Base-by-base conservation (phyloP, 2,888 invertebrate genomes). In the Diarsia rubi region DNA sequence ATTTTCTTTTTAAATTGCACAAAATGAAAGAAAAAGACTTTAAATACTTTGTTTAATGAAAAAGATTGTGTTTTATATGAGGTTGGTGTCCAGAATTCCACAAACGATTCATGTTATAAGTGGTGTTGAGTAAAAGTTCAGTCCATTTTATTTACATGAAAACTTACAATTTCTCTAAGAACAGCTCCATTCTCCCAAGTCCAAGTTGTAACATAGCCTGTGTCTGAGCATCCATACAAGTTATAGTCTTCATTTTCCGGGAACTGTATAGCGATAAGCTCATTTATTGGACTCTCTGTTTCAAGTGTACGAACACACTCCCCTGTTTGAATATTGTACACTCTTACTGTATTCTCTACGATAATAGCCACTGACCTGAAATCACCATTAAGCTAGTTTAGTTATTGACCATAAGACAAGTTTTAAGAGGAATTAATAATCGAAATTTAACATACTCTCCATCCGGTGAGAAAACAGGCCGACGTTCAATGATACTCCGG, bases 141-240 rank as follows among this genome's bases (percentile, higher is more conserved):
- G 3, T 68, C 0, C 31, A 62, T 44, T 31, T 44, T 42, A 14
- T 31, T 42, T 57, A 21, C 24, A 37, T 57, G 11, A 47, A 45
- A 64, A 91, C 92, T 90, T 80, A 96, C 96, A 81, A 89, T 91
- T 91, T 96, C 95, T 88, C 96, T 92, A 11, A 96, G 93, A 3
- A 96, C 95, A 82, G 93, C 95, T 74, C 95, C 96, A 82, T 95
- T 95, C 52, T 95, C 95, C 96, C 96, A 96, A 1, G 95, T 96
- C 96, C 96, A 97, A 69, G 93, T 92, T 19, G 93, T 95, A 73
- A 97, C 87, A 70, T 88, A 86, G 5, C 96, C 97, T 52, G 86
- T 86, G 47, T 93, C 91, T 16, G 96, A 94, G 88, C 96, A 96
- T 16, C 95, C 95, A 83, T 93, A 95, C 14, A 97, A 88, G 79